Conservation (phyloP, 2,113 vertebrate species). For the Choloepus hoffmanni region DNA sequence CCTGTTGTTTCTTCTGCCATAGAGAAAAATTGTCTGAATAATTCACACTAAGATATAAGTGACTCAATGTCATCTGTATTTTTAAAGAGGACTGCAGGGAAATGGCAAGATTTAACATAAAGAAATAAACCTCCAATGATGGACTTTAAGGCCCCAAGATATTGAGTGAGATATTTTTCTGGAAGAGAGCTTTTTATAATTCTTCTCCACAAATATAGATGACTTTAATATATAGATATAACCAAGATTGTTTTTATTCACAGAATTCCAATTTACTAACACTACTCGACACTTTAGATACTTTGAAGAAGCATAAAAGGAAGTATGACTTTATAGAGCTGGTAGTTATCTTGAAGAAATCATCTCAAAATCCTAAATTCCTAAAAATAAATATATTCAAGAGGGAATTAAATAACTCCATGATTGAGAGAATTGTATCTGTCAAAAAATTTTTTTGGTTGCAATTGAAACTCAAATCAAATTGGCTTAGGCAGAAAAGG, state of each 20-base stretch:
- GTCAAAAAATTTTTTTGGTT: conserved; percentile 34
- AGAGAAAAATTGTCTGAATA: conserved; percentile 20
- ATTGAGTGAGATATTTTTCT: not conserved
- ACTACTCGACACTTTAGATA: not conserved
- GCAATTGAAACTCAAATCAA: conserved; percentile 38
- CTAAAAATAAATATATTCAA: conserved; percentile 22
- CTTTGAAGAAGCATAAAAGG: conserved; percentile 25
- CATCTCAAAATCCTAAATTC: conserved; percentile 9
- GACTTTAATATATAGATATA: not conserved
- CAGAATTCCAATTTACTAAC: conserved; percentile 25
- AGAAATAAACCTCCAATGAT: not conserved
- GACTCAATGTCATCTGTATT: not conserved
- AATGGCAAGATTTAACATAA: conserved; percentile 22
- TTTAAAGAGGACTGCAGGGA: not conserved
- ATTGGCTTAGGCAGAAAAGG: not conserved
- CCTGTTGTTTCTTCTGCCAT: not conserved
- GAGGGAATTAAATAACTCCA: conserved; percentile 23
- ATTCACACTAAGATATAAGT: conserved; percentile 36
- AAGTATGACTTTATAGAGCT: not conserved
- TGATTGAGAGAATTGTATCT: not conserved
- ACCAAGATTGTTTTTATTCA: not conserved
- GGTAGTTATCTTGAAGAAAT: conserved; percentile 12
- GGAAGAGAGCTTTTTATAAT: not conserved
- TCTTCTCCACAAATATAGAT: not conserved
- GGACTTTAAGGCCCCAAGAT: conserved; percentile 25